A percentile compares a stretch with the other conserved stretches of the same genome.
Conservation (phyloP, 2,888 invertebrate species). For the Leptinotarsa juncta region DNA sequence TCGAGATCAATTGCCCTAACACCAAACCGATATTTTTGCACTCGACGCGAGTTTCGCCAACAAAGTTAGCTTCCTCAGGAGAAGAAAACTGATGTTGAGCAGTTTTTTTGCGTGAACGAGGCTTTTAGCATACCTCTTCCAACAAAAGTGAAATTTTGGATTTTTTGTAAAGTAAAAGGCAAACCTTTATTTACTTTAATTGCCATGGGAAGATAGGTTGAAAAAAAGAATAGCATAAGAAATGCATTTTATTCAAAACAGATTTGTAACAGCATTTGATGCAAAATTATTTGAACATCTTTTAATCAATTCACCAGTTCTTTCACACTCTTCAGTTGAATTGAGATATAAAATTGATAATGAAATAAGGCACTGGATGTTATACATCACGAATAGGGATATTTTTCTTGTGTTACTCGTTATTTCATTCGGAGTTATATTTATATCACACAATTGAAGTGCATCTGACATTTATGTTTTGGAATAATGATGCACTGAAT, state of each 20-base stretch:
- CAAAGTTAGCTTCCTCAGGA: no score
- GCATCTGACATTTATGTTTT: slow-evolving; percentile 16
- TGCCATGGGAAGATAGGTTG: neutral
- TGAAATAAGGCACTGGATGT: neutral
- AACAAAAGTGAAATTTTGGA: no score
- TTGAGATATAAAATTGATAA: neutral
- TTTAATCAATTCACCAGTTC: no score
- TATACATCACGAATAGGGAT: neutral
- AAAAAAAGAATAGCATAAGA: slow-evolving; percentile 6
- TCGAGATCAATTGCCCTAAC: no score
- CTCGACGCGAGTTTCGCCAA: no score
- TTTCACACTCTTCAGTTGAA: neutral
- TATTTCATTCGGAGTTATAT: neutral
- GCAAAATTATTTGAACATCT: slow-evolving; percentile 30
- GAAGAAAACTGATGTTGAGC: no score
- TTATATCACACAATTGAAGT: slow-evolving; percentile 12
- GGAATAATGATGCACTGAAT: slow-evolving; percentile 3
- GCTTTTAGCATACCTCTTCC: no score
- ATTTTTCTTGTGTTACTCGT: neutral
- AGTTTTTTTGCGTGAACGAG: no score
- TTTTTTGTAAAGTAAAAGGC: no score
- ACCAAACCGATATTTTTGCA: no score
- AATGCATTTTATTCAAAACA: slow-evolving; percentile 35
- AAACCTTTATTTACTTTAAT: neutral
- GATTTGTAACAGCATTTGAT: slow-evolving; percentile 41